Base-by-base conservation (phyloP, 1,140 invertebrate genomes). In the Apocrypta bakeri region DNA sequence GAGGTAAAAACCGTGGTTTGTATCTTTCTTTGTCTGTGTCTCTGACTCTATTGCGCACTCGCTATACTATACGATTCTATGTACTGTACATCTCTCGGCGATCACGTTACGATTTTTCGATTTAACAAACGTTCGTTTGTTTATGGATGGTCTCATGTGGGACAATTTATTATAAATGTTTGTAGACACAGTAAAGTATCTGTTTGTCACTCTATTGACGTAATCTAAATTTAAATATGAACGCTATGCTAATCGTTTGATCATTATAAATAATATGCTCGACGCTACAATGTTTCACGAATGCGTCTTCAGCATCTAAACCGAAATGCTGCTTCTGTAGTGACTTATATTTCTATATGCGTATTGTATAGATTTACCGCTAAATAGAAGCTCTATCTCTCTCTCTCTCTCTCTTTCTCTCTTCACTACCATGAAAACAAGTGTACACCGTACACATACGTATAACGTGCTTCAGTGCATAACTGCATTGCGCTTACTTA, bases 1-100 rank as follows among this genome's bases (percentile, higher is more conserved):
- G 97, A 98, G 95, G 97, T 97, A 94, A 98, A 98, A 95, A 97
- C 97, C 92, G 97, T 98, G 96, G 97, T 97, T 95, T 94, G 96
- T 96, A 96, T 96, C 93, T 88, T 87, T 66, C 25, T 64, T 3
- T 87, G 79, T 71, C 37, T 42, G 24, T 73, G 21, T 17, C 12
- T 31, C 33, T 29, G 14, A n/a, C 14, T 33, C 69, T n/a, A 29
- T 71, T 21, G 29, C 69, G 31, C 69, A 56, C n/a, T 37, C 33
- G 33, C 33, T 37, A 24, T 12, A 66, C 25, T 66, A 11, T n/a
- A n/a, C n/a, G n/a, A n/a, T n/a, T n/a, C n/a, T n/a, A n/a, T n/a
- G n/a, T n/a, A n/a, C n/a, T n/a, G n/a, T n/a, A n/a, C n/a, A n/a
- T 27, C 37, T 17, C 24, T 31, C 17, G 83, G 82, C 84, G 84